These are phyloP conservation scores for Micromussa lordhowensis DNA, from an alignment of 92 coral and sea anemone genomes.

Conservation along the genomic window DNA sequence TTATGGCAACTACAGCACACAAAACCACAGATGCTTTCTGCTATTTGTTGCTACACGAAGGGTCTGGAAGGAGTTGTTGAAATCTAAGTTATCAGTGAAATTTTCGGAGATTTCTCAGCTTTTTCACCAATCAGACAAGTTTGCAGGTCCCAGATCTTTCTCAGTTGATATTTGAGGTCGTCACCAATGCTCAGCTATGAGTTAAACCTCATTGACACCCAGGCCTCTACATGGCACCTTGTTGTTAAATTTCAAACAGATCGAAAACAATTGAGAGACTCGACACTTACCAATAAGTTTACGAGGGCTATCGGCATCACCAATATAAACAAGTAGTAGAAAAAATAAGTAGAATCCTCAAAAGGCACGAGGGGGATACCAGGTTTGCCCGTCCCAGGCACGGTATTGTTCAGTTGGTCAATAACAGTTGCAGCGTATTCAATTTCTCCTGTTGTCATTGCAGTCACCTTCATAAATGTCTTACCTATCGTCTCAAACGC, in stretches of 20 bases:
- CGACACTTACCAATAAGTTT: slow-evolving; percentile 54
- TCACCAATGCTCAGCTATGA: no score
- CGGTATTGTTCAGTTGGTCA: slow-evolving; percentile 29
- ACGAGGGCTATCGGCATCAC: slow-evolving; percentile 71
- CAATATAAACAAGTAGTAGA: slow-evolving; percentile 56
- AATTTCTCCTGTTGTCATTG: slow-evolving; percentile 89
- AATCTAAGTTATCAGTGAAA: no score
- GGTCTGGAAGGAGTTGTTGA: no score
- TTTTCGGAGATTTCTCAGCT: no score
- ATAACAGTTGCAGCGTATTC: slow-evolving; percentile 76
- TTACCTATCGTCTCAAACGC: slow-evolving; percentile 56
- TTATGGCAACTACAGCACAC: not conserved
- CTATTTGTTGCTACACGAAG: not conserved
- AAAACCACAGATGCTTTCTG: not conserved
- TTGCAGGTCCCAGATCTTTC: no score
- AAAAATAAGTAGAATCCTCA: slow-evolving; percentile 33
- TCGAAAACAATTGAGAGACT: not conserved
- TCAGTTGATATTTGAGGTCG: no score
- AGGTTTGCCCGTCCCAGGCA: not conserved
- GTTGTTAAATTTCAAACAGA: not conserved
- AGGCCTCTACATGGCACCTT: no score
- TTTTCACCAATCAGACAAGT: no score
- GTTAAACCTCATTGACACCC: no score
- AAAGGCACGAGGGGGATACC: slow-evolving; percentile 54
- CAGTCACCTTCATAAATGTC: slow-evolving; percentile 83